A percentile compares a stretch with the other conserved stretches of the same genome.
Evolutionary conservation across 2,797 vertebrate species (phyloP).

Genomic region (Typhlichthys subterraneus): DNA sequence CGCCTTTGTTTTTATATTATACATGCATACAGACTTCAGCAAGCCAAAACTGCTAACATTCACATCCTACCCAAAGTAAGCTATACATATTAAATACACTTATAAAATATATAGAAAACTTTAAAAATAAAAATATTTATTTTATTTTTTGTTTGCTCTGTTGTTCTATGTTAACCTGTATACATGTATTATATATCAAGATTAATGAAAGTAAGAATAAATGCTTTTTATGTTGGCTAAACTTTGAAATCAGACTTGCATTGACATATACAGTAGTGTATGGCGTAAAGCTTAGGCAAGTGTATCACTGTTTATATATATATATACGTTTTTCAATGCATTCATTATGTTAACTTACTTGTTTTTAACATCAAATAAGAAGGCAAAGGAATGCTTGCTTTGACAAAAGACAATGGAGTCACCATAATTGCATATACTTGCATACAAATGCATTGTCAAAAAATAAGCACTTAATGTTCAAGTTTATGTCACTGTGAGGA

Average conservation of each 20-base stretch:
- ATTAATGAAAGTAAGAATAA: slow-evolving; percentile 62
- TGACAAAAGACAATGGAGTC: slow-evolving; percentile 53
- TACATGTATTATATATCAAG: slow-evolving; percentile 78
- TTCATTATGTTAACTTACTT: slow-evolving; percentile 62
- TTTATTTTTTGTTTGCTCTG: slow-evolving; percentile 81
- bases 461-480: slow-evolving; percentile 68
- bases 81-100: slow-evolving; percentile 81
- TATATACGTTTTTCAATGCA: slow-evolving; percentile 50
- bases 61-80: slow-evolving; percentile 87
- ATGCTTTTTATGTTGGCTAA: slow-evolving; percentile 71
- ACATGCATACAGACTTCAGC: slow-evolving; percentile 23
- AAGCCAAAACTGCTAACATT: slow-evolving; percentile 56
- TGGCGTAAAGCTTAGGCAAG: slow-evolving; percentile 79
- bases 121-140: slow-evolving; percentile 92
- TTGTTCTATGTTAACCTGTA: slow-evolving; percentile 78
- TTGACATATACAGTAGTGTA: slow-evolving; percentile 65
- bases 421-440: slow-evolving; percentile 40
- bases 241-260: slow-evolving; percentile 56
- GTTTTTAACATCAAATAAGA: slow-evolving; percentile 33
- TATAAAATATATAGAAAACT: slow-evolving; percentile 71
- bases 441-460: slow-evolving; percentile 45
- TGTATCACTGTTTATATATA: slow-evolving; percentile 63
- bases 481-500: slow-evolving; percentile 29
- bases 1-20: slow-evolving; percentile 19
- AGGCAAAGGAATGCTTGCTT: slow-evolving; percentile 48